phyloP scores from a whole-genome alignment of 2,113 vertebrate species.

The Bos javanicus region DNA sequence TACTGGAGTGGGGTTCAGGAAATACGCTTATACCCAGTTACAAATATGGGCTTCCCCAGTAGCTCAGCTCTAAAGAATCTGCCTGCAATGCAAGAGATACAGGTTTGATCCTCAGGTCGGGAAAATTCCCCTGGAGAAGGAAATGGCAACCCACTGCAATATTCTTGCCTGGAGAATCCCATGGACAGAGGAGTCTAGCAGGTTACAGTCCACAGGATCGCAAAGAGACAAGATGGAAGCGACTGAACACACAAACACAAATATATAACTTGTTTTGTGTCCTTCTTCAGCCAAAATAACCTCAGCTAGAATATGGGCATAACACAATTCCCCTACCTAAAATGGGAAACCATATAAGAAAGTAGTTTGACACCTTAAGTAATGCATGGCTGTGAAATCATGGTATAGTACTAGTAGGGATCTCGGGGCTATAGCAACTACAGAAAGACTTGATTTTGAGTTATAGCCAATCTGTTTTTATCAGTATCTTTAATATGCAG shows the following conservation, averaged over 20 bases:
- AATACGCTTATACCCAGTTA: background rate
- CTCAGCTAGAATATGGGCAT: background rate
- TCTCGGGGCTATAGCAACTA: background rate
- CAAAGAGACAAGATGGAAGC: background rate
- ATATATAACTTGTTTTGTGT: background rate
- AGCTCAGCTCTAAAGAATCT: background rate
- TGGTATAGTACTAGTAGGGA: background rate
- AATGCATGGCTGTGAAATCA: background rate
- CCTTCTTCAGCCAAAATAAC: background rate
- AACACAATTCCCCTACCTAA: background rate
- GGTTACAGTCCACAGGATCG: background rate
- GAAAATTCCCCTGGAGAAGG: background rate
- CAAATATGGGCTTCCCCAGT: background rate
- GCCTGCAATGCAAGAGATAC: background rate
- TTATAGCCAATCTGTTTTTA: background rate
- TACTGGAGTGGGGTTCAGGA: background rate
- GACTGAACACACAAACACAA: background rate
- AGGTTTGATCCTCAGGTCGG: accelerated
- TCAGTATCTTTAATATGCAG: background rate
- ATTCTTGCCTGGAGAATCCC: background rate
- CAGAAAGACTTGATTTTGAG: background rate
- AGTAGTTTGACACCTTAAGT: background rate
- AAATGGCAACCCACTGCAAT: background rate
- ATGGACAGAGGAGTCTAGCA: background rate
- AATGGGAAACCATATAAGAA: background rate